These are phyloP conservation scores for Pluvialis apricaria DNA, from an alignment of 2,113 vertebrate species.

Conservation along the genomic window DNA sequence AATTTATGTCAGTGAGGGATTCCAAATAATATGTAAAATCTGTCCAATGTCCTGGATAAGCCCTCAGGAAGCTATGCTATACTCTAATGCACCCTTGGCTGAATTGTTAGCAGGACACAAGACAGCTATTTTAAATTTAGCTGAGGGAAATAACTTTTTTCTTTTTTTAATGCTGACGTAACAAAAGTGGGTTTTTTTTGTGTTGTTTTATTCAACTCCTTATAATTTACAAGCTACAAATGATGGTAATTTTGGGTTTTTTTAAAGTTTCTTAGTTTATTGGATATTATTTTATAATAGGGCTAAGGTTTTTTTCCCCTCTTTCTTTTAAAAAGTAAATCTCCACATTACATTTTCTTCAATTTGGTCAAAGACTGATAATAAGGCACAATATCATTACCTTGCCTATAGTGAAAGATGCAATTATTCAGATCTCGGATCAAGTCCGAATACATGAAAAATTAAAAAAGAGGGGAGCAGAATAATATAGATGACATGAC, in stretches of 20 bases:
- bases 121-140: neutral
- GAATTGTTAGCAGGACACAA: neutral
- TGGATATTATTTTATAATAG: neutral
- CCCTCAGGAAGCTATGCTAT: neutral
- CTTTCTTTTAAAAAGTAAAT: neutral
- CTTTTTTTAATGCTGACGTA: neutral
- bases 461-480: neutral
- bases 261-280: neutral
- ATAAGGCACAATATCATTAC: neutral
- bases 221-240: neutral
- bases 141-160: neutral
- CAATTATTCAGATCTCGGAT: neutral
- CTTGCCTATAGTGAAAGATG: neutral
- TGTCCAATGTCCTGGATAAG: neutral
- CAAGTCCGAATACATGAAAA: neutral
- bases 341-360: neutral
- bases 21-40: neutral
- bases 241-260: neutral
- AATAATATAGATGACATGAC: neutral
- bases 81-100: neutral
- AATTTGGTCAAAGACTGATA: neutral
- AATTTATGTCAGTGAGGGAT: neutral
- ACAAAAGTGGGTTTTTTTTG: neutral
- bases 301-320: fast-evolving
- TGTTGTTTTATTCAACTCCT: neutral